These are phyloP conservation scores for Notarius quadriscutis DNA, from an alignment of 2,113 vertebrate species.

Conservation along the genomic window DNA sequence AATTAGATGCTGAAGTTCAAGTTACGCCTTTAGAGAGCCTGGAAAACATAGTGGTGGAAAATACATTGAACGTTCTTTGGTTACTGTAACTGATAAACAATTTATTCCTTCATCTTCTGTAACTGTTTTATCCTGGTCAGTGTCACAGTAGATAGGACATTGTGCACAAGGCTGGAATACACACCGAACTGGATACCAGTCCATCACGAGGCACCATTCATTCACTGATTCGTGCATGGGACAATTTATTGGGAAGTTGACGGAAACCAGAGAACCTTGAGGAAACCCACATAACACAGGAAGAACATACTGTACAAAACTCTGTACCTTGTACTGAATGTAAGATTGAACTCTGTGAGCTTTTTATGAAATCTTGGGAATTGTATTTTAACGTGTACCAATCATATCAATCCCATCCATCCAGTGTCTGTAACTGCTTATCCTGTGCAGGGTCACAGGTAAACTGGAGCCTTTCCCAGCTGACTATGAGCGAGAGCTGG, in stretches of 20 bases:
- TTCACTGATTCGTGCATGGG: neutral
- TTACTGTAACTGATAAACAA: neutral
- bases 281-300: neutral
- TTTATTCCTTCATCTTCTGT: neutral
- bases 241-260: neutral
- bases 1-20: slow-evolving; percentile 5
- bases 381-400: neutral
- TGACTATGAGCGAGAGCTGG: too few relatives aligned
- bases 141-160: neutral
- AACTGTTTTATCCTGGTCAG: neutral
- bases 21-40: neutral
- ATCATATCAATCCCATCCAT: neutral
- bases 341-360: neutral
- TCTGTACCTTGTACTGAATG: too few relatives aligned
- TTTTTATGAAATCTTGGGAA: neutral
- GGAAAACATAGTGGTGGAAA: neutral
- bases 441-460: too few relatives aligned
- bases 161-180: neutral
- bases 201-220: neutral
- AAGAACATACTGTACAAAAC: neutral
- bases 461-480: too few relatives aligned
- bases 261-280: neutral
- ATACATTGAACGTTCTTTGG: neutral
- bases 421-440: neutral
- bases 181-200: neutral